A percentile compares a stretch with the other conserved stretches of the same genome.
These are phyloP conservation scores for Corydoras maculifer DNA, from an alignment of 2,113 vertebrate species.

Conservation along the genomic window DNA sequence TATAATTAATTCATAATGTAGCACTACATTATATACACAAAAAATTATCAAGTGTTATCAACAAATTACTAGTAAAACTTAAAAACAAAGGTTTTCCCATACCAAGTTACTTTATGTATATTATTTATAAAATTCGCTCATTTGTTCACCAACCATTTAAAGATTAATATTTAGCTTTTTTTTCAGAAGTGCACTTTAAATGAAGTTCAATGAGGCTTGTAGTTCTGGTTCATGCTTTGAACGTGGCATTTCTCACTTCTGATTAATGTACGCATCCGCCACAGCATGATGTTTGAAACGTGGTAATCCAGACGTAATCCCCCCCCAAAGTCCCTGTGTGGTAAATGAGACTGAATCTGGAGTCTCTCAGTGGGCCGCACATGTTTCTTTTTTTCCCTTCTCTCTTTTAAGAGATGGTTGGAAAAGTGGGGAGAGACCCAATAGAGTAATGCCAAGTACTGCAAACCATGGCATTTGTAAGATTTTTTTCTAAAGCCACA, in stretches of 20 bases:
- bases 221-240: conserved; percentile 20
- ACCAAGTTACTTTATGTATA: too few relatives aligned
- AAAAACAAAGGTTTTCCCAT: too few relatives aligned
- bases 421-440: conserved; percentile 32
- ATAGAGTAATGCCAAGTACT: conserved; percentile 39
- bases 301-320: conserved; percentile 56
- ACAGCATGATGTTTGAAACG: conserved; percentile 60
- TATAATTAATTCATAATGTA: too few relatives aligned
- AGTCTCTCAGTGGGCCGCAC: conserved; percentile 30
- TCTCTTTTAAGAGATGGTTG: conserved; percentile 22
- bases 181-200: neutral
- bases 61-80: too few relatives aligned
- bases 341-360: conserved; percentile 51
- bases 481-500: conserved; percentile 44
- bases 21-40: too few relatives aligned
- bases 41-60: too few relatives aligned
- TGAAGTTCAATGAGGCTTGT: conserved; percentile 13
- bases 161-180: too few relatives aligned
- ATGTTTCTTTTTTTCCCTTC: conserved; percentile 8
- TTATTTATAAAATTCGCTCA: too few relatives aligned
- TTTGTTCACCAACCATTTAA: too few relatives aligned
- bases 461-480: conserved; percentile 43
- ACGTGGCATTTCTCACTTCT: conserved; percentile 31
- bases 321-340: conserved; percentile 41
- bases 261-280: conserved; percentile 42